Conservation (phyloP, 2,797 vertebrate genomes). For the Echeneis naucrates region DNA sequence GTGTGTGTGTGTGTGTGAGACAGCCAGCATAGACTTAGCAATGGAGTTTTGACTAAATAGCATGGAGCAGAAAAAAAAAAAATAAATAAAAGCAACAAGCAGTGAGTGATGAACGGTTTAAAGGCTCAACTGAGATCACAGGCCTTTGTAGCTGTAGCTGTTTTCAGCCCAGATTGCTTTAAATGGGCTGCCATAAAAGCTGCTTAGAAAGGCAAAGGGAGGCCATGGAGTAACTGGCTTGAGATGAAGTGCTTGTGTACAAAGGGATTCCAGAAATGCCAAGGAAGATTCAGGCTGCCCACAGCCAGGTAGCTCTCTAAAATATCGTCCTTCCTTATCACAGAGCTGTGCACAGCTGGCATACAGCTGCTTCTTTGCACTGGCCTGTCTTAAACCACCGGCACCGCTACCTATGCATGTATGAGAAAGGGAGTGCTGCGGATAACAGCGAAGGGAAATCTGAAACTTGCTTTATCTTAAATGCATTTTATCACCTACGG, state of each 20-base stretch:
- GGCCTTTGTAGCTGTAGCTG: slow-evolving; percentile 36
- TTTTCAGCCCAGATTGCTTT: slow-evolving; percentile 47
- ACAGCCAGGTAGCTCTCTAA: slow-evolving; percentile 70
- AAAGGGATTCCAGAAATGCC: slow-evolving; percentile 78
- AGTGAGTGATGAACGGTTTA: slow-evolving; percentile 45
- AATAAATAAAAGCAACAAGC: slow-evolving; percentile 36
- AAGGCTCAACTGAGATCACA: slow-evolving; percentile 46
- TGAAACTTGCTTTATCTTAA: slow-evolving; percentile 34
- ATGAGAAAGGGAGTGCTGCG: slow-evolving; percentile 1
- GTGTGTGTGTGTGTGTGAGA: slow-evolving; percentile 8
- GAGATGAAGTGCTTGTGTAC: slow-evolving; percentile 70
- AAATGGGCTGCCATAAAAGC: slow-evolving; percentile 55
- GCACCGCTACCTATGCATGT: slow-evolving; percentile 24
- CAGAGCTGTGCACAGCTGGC: slow-evolving; percentile 67
- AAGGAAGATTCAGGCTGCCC: slow-evolving; percentile 59
- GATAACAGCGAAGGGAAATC: slow-evolving; percentile 44
- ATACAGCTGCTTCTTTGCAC: slow-evolving; percentile 64
- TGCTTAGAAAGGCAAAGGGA: slow-evolving; percentile 46
- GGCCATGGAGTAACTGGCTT: slow-evolving; percentile 56
- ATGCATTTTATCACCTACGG: slow-evolving; percentile 38
- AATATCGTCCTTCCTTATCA: slow-evolving; percentile 58
- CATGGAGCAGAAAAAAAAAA: slow-evolving; percentile 14
- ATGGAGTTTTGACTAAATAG: slow-evolving; percentile 24
- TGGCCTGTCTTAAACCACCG: slow-evolving; percentile 28
- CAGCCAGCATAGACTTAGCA: slow-evolving; percentile 24